Evolutionary conservation across 1,140 invertebrate species (phyloP), one percentile per base, ranked within the genome.

Genomic region (Drosophila tropicalis): DNA sequence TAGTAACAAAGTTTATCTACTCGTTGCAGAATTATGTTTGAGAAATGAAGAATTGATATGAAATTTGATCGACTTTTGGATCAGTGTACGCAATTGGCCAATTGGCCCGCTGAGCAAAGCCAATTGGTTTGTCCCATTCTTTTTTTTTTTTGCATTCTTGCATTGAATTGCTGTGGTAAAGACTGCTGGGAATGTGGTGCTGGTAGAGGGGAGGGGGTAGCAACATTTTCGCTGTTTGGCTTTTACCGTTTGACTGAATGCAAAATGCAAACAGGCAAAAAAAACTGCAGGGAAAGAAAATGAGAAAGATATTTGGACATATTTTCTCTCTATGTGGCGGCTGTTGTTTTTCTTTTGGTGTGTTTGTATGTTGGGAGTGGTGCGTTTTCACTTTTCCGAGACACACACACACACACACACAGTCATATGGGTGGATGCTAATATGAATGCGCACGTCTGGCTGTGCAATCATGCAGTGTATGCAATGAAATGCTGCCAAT

Each of bases 251-350:
- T 87, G 79, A 87, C 79, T 82, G 83, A 66, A 57, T 72, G 75
- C 75, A 85, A 82, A 86, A 82, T 87, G 79, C 82, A 79, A 87
- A 79, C 82, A 87, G 68, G 66, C 68, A 82, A 83, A 87, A 79
- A 86, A 6, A 51, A 22, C 29, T 29, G 6, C 5, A 0, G 5
- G 29, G 29, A 51, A 51, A 51, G 19, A 51, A 17, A 47, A 47
- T 15, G 15, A 22, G 19, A 22, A 51, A 22, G 44, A 51, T 22
- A 51, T 22, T 51, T 51, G 44, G 44, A 51, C 44, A 51, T 51
- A 51, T 51, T 87, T 86, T 86, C 79, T 72, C 41, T 81, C 77
- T 65, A 72, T 81, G 79, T 55, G 71, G 71, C 70, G 70, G 72
- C 62, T 66, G 74, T 62, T 69, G 61, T 56, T 61, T 61, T 57